Conservation (phyloP, 2,113 vertebrate genomes). For the Oncorhynchus tshawytscha region DNA sequence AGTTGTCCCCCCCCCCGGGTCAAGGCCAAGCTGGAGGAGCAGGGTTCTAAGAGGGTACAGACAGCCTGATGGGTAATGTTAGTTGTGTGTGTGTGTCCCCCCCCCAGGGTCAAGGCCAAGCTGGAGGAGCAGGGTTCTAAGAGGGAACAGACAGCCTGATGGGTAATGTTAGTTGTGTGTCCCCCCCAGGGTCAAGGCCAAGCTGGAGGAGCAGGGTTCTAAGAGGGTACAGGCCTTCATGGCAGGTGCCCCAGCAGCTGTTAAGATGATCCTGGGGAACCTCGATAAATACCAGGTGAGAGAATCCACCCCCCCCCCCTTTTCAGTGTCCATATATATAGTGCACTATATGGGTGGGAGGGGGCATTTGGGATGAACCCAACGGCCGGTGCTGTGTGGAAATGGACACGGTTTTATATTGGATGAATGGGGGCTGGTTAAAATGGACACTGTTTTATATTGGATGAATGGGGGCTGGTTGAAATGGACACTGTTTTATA, state of each 20-base stretch:
- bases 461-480: no score
- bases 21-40: no score
- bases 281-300: conserved; percentile 48
- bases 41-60: no score
- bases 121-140: no score
- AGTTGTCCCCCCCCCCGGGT: no score
- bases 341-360: not conserved
- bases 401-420: not conserved
- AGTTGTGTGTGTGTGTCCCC: no score
- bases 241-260: conserved; percentile 35
- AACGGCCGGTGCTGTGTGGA: not conserved
- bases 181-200: conserved; percentile 26
- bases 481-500: no score
- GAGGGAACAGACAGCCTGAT: no score
- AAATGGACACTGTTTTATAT: not conserved
- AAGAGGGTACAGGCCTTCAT: conserved; percentile 44
- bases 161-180: no score
- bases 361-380: not conserved
- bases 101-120: no score
- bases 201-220: conserved; percentile 21
- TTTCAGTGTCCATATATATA: not conserved
- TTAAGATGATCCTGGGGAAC: conserved; percentile 50
- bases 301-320: not conserved
- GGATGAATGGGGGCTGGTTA: no score
- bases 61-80: no score